A percentile compares a stretch with the other conserved stretches of the same genome.
These are phyloP conservation scores for Zhuqinia jingwanae DNA, from an alignment of 2,888 invertebrate genomes.

Conservation along the genomic window DNA sequence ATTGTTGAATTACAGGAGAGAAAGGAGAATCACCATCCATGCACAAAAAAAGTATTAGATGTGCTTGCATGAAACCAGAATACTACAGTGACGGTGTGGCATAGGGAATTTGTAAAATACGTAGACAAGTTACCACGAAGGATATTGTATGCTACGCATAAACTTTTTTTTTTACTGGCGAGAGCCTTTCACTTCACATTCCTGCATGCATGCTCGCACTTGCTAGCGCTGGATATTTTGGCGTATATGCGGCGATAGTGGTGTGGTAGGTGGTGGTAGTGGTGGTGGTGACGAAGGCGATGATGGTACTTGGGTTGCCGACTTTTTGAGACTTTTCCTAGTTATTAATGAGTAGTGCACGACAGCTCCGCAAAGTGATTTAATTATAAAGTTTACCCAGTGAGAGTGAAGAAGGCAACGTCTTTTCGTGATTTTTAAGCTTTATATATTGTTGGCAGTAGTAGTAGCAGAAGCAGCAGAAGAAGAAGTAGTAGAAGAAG, in stretches of 20 bases:
- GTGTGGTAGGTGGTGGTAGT: neutral
- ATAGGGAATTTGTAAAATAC: neutral
- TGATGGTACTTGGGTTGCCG: neutral
- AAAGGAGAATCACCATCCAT: too few species aligned
- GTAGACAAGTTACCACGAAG: too few species aligned
- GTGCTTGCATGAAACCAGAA: neutral
- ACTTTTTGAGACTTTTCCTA: slow-evolving; percentile 17
- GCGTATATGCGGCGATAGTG: neutral
- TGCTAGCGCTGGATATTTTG: too few species aligned
- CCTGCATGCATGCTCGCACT: neutral
- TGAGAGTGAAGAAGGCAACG: neutral
- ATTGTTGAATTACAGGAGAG: too few species aligned
- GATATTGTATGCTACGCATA: neutral
- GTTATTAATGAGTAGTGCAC: slow-evolving; percentile 57
- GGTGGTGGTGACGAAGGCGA: neutral
- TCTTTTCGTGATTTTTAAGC: slow-evolving; percentile 36
- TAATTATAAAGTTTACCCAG: slow-evolving; percentile 66
- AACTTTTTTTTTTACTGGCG: neutral
- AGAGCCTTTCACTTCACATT: neutral
- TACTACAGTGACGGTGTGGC: neutral
- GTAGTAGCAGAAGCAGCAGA: neutral
- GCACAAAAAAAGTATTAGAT: too few species aligned
- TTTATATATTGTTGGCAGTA: neutral
- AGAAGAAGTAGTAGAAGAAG: too few species aligned
- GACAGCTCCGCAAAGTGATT: slow-evolving; percentile 43